Evolutionary conservation across 2,113 vertebrate species (phyloP), one percentile per base, ranked within the genome.

Genomic region (Suncus etruscus): DNA sequence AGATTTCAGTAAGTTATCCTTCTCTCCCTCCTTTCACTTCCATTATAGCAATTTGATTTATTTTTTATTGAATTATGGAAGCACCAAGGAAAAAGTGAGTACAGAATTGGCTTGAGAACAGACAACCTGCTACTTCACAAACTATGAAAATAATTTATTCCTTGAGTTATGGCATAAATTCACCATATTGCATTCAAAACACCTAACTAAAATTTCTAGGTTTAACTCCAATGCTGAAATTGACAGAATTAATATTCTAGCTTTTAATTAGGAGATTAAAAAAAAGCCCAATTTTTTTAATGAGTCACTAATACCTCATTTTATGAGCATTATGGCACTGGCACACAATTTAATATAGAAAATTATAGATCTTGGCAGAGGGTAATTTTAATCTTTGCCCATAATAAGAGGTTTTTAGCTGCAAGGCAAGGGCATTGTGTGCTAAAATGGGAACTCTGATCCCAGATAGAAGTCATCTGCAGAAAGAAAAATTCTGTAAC

Each of bases 291-390:
- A 10, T 70, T 87, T 79, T 94, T 94, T 75, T 90, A 94, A 85
- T 58, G 83, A 90, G 86, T 89, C 83, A 89, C 54, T 25, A 50
- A 86, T 92, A 86, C 73, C 50, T 94, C 74, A 72, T 25, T 92
- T 76, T 80, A 68, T 84, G 24, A 75, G 63, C 74, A 88, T 48
- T 24, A 32, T 68, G 90, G 68, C 80, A 63, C 31, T 70, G 66
- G 87, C 58, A 72, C 84, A 96, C 93, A 84, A 89, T 69, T 92
- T 94, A 96, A 95, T 93, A 96, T 77, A 93, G 91, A 95, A 95
- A 95, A 95, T 95, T 91, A 93, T 24, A 96, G 92, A 89, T 90
- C 70, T 74, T 73, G 47, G 86, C 87, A 16, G 61, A 51, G 81
- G 27, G 83, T 92, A 80, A 94, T 95, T 94, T 95, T 96, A 84